Evolutionary conservation across 64 coral and sea anemone species (phyloP).

Genomic region (Trachythela sp.): DNA sequence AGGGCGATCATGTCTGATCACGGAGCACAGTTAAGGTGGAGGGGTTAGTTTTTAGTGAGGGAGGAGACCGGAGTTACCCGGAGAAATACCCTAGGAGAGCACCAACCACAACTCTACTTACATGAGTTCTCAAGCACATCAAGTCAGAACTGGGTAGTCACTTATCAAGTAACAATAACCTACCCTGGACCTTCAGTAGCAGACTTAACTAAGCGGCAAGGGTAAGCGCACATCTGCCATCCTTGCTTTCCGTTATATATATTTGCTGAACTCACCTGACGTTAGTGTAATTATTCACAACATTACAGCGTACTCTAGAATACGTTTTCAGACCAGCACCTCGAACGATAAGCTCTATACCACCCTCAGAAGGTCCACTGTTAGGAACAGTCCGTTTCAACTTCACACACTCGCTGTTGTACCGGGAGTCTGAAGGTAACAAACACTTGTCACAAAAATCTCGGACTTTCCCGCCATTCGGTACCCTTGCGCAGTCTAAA

Average conservation of each 20-base stretch:
- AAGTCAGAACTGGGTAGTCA: no score
- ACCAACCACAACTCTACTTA: no score
- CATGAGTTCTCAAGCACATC: no score
- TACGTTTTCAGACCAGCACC: constrained; percentile 41
- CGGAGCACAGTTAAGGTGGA: no score
- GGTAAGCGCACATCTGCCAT: no score
- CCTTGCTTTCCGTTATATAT: no score
- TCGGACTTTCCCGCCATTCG: constrained; percentile 47
- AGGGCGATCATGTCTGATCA: no score
- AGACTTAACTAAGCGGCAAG: not conserved
- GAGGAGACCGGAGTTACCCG: no score
- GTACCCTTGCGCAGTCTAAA: constrained; percentile 58
- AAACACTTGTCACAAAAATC: constrained; percentile 64
- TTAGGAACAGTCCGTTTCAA: constrained; percentile 26
- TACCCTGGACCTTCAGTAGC: no score
- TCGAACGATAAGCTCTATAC: constrained; percentile 15
- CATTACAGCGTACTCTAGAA: constrained; percentile 25
- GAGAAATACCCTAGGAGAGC: no score
- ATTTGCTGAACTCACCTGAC: not conserved
- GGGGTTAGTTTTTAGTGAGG: no score
- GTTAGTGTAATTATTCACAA: not conserved
- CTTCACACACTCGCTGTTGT: constrained; percentile 47
- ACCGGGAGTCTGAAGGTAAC: constrained; percentile 4
- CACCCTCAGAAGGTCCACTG: constrained; percentile 19
- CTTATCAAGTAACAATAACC: no score